Base-by-base conservation (phyloP, 2,797 vertebrate genomes). In the Capromys pilorides region DNA sequence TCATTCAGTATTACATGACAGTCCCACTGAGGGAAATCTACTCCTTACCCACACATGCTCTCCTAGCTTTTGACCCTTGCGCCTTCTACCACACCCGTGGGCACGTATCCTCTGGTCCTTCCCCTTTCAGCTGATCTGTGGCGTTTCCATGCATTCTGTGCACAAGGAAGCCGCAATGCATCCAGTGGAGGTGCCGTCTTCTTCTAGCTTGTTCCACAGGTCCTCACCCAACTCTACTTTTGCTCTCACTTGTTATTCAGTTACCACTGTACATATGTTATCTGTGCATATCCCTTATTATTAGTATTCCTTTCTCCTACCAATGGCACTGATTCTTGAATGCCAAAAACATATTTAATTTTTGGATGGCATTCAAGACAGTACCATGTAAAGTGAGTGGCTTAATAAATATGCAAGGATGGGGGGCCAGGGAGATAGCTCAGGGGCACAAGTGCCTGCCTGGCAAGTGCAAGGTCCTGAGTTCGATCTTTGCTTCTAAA, bases 51-150 rank as follows among this genome's bases (percentile, higher is more conserved):
- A 59, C 1, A 14, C 8, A 9, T 24, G 16, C 54, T 59, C 49
- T 85, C 64, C 41, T 3, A 45, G 31, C 61, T 33, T 64, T 31
- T 45, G n/a, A 45, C 8, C n/a, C 36, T 39, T 18, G 33, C 33
- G 62, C 6, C 24, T 26, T 51, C 9, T 4, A 4, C 64, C 24
- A 12, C 1, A 11, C 36, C 67, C 64, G 41, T 66, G 21, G 9
- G 13, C 5, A 31, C 4, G 1, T 0, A 16, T 1, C 33, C 12
- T 57, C 59, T 33, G 16, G 39, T 41, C 54, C 5, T 6, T 67
- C 14, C 3, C 5, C 2, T 19, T 49, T 86, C 33, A 66, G 7
- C 5, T 39, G 14, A 10, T 31, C n/a, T 75, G 1, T 8, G 5
- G 18, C 18, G 69, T 64, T 24, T 22, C 81, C 86, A 31, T 39